These are phyloP conservation scores for Catocala fraxini DNA, from an alignment of 2,888 invertebrate species.

Conservation along the genomic window DNA sequence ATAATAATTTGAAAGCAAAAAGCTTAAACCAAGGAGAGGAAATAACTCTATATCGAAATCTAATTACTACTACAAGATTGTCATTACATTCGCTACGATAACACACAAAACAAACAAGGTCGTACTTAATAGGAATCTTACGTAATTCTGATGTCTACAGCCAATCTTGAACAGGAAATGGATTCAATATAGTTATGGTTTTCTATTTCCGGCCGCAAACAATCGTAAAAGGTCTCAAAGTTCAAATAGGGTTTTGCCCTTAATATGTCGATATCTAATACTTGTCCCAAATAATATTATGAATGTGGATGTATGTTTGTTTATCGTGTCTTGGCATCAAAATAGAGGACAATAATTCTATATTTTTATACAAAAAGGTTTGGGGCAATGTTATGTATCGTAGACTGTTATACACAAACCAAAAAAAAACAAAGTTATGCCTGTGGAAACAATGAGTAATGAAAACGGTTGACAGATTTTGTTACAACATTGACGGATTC, in stretches of 20 bases:
- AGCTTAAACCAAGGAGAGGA: no score
- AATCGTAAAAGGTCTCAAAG: slow-evolving; percentile 36
- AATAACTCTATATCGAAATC: no score
- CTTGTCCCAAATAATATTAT: not conserved
- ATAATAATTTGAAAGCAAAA: no score
- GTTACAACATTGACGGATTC: no score
- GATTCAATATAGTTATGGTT: slow-evolving; percentile 56
- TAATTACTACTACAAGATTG: no score
- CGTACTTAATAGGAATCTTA: slow-evolving; percentile 20
- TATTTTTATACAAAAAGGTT: no score
- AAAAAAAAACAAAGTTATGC: no score
- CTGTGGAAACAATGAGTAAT: no score
- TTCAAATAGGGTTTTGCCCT: slow-evolving; percentile 2
- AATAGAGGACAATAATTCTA: not conserved
- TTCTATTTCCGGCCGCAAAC: slow-evolving; percentile 57
- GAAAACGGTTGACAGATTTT: no score
- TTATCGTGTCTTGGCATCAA: not conserved
- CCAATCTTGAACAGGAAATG: slow-evolving; percentile 50
- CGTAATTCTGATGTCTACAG: slow-evolving; percentile 44
- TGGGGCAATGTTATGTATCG: no score
- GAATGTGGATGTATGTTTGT: no score
- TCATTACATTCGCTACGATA: not conserved
- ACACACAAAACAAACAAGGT: slow-evolving; percentile 2
- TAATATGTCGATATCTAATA: slow-evolving; percentile 1
- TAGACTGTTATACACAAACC: no score